These are phyloP conservation scores for Alcis repandata DNA, from an alignment of 2,888 invertebrate species.

Conservation along the genomic window DNA sequence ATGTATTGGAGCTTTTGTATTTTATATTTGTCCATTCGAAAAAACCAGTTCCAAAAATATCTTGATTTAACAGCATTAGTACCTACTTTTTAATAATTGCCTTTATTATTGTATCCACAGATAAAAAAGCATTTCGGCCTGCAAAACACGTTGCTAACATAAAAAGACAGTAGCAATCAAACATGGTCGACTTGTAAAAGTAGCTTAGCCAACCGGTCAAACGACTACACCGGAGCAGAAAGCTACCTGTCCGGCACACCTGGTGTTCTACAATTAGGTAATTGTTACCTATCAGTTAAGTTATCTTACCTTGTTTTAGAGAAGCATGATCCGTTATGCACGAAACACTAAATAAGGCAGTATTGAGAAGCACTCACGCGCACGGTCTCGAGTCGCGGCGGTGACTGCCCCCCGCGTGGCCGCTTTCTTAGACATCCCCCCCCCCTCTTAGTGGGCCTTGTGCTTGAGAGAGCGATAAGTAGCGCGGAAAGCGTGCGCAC, in stretches of 20 bases:
- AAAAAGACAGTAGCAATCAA: conserved; percentile 44
- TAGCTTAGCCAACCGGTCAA: conserved; percentile 47
- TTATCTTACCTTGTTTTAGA: conserved; percentile 37
- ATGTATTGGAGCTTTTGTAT: too few relatives aligned
- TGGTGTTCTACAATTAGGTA: conserved; percentile 1
- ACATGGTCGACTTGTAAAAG: conserved; percentile 43
- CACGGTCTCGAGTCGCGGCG: conserved; percentile 31
- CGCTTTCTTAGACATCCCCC: conserved; percentile 25
- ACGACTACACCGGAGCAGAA: conserved; percentile 26
- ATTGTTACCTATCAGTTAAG: not conserved
- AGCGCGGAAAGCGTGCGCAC: conserved; percentile 14
- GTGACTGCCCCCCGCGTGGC: conserved; percentile 34
- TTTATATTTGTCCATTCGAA: too few relatives aligned
- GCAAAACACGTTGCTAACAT: conserved; percentile 30
- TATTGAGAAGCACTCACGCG: conserved; percentile 44
- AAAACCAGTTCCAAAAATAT: too few relatives aligned
- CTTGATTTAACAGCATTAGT: too few relatives aligned
- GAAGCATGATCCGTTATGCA: conserved; percentile 38
- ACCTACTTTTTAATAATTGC: too few relatives aligned
- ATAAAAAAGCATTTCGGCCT: conserved; percentile 11
- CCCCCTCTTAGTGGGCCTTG: conserved; percentile 2
- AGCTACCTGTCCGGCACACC: not conserved
- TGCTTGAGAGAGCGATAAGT: conserved; percentile 27
- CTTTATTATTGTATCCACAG: not conserved
- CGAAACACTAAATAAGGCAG: conserved; percentile 36